A percentile compares a stretch with the other conserved stretches of the same genome.
Conservation (phyloP, 2,797 vertebrate genomes). For the Parauchenoglanis ngamensis region DNA sequence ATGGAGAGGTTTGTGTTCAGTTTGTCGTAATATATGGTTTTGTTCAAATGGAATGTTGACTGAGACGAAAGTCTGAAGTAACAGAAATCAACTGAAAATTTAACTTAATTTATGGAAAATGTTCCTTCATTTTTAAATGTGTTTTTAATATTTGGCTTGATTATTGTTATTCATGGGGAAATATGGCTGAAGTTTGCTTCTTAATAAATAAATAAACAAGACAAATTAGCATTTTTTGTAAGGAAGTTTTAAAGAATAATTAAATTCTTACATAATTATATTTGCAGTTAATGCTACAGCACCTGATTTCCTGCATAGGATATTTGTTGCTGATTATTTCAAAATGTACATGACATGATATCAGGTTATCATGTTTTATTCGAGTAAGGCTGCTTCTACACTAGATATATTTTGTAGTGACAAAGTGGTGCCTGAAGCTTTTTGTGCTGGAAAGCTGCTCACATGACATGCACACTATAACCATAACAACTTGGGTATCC, state of each 20-base stretch:
- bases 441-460: neutral
- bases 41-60: neutral
- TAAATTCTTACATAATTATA: neutral
- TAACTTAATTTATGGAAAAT: too few relatives aligned
- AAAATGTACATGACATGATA: neutral
- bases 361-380: neutral
- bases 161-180: neutral
- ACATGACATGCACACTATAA: neutral
- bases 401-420: neutral
- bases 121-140: neutral
- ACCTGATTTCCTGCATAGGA: neutral
- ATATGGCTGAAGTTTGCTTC: neutral
- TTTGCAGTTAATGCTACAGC: neutral
- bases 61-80: too few relatives aligned
- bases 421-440: neutral
- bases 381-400: neutral
- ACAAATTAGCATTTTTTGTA: neutral
- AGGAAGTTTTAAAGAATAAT: neutral
- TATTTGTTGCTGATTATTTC: neutral
- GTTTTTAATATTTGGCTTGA: neutral
- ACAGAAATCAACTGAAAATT: neutral
- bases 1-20: neutral
- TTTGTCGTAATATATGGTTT: neutral
- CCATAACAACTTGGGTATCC: neutral
- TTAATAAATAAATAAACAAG: neutral